Base-by-base conservation (phyloP, 2,797 vertebrate genomes). In the Picus viridis region DNA sequence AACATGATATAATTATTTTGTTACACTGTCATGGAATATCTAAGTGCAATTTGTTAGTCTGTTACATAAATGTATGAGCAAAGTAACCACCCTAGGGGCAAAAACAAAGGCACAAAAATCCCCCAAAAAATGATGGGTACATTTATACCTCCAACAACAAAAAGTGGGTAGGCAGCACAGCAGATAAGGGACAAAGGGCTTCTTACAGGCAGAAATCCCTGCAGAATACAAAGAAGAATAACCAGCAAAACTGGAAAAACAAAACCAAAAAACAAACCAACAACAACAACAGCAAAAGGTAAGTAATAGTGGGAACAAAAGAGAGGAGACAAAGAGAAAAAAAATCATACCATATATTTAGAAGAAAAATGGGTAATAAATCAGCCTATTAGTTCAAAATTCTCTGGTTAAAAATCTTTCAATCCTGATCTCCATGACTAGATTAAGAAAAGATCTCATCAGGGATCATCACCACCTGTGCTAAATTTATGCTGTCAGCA, bases 281-380 rank as follows among this genome's bases (percentile, higher is more conserved):
- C 36, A 36, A 36, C 36, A 36, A 36, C 9, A 36, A 10, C n/a
- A 36, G 10, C 9, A 34, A 6, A 70, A 76, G 15, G 6, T 34
- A 63, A 84, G 19, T 5, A 53, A 15, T 30, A 65, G 7, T 16
- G 8, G 24, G 23, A 90, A 16, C 16, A 47, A 22, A 62, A 53
- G 9, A 17, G 10, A 16, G 12, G 16, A 54, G 18, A 8, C 43
- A 73, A 78, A 43, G 5, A 59, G 7, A 4, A 36, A 54, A 64
- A 86, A n/a, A 27, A 2, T 0, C 1, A 19, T 36, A 8, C 24
- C 18, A 47, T 32, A 4, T 4, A 26, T 56, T 49, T 0, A 3
- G 7, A 51, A 39, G 10, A 73, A 88, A 58, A 11, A 9, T 12
- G 5, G 15, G 5, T 18, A 49, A 81, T 12, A 59, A 76, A 30